phyloP scores from a whole-genome alignment of 1,140 invertebrate species.

The Bombus polaris region DNA sequence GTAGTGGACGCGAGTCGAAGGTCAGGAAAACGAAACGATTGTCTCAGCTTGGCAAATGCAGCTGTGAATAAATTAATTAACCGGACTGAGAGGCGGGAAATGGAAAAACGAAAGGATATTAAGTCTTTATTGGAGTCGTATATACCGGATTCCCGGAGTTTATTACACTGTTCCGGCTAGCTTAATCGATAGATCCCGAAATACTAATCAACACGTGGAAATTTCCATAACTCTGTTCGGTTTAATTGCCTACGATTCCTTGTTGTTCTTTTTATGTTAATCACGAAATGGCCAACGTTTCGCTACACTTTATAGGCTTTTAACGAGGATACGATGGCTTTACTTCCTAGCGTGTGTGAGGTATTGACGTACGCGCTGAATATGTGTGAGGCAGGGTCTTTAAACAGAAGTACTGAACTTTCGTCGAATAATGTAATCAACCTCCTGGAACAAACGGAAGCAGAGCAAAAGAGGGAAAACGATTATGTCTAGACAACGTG shows the following conservation, averaged over 20 bases:
- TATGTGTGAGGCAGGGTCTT: background rate
- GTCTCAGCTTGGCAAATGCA: background rate
- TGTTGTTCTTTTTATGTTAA: background rate
- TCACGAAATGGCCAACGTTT: too few relatives aligned
- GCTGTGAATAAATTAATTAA: slow-evolving; percentile 49
- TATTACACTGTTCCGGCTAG: background rate
- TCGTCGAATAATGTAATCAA: slow-evolving; percentile 60
- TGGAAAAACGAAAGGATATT: background rate
- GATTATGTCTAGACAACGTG: slow-evolving; percentile 48
- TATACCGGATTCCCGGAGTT: background rate
- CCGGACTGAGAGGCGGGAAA: background rate
- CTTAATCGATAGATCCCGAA: background rate
- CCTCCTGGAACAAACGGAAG: too few relatives aligned
- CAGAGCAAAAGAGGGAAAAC: slow-evolving; percentile 6
- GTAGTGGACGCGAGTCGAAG: background rate
- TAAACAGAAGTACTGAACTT: slow-evolving; percentile 30
- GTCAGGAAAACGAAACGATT: slow-evolving; percentile 20
- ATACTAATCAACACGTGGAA: background rate
- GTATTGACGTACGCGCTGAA: background rate
- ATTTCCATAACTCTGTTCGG: background rate
- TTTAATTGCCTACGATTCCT: background rate
- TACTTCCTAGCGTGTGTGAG: background rate
- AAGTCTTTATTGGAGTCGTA: background rate
- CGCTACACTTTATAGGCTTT: background rate
- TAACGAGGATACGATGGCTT: too few relatives aligned